phyloP scores from a whole-genome alignment of 2,113 vertebrate genomes.

The Megaleporinus macrocephalus region DNA sequence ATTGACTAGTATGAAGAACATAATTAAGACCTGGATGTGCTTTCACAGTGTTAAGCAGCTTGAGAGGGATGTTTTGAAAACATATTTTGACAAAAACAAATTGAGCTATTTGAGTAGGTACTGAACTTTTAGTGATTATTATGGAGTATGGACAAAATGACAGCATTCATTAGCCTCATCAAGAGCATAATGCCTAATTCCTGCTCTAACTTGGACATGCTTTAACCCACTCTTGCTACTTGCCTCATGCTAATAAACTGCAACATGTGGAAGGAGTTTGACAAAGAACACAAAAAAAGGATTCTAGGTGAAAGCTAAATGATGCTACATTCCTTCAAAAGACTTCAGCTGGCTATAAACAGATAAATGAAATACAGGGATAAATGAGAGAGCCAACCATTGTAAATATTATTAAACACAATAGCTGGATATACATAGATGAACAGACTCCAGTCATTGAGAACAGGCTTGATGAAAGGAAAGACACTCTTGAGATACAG shows the following conservation, averaged over 20 bases:
- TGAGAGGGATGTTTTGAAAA: too few relatives aligned
- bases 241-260: background rate
- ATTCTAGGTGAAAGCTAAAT: slow-evolving; percentile 10
- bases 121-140: too few relatives aligned
- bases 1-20: too few relatives aligned
- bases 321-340: background rate
- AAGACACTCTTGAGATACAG: background rate
- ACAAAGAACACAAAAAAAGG: background rate
- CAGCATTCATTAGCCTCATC: slow-evolving; percentile 71
- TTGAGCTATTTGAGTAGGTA: too few relatives aligned
- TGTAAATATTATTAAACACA: slow-evolving; percentile 8
- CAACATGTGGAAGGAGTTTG: slow-evolving; percentile 37
- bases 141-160: slow-evolving; percentile 67
- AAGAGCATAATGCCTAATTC: slow-evolving; percentile 54
- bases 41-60: too few relatives aligned
- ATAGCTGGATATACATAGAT: background rate
- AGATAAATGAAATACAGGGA: background rate
- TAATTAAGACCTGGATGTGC: too few relatives aligned
- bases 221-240: slow-evolving; percentile 7
- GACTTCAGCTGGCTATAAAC: background rate
- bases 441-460: background rate
- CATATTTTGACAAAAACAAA: too few relatives aligned
- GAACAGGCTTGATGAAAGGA: background rate
- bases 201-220: slow-evolving; percentile 3
- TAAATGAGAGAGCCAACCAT: background rate